These are phyloP conservation scores for Enteromius viviparus DNA, from an alignment of 2,797 vertebrate species.

Conservation along the genomic window DNA sequence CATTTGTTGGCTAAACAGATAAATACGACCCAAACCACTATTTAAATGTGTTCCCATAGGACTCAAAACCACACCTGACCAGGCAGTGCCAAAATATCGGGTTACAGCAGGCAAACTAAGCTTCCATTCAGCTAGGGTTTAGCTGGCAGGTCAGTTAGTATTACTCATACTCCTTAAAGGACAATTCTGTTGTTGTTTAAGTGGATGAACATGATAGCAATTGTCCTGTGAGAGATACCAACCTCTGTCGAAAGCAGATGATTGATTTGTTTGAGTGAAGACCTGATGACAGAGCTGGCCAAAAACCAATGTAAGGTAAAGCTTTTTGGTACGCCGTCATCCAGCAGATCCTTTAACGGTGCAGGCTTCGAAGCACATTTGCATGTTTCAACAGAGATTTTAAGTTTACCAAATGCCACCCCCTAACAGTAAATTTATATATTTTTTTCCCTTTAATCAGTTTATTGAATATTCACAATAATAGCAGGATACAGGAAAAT, in stretches of 20 bases:
- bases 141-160: slow-evolving; percentile 15
- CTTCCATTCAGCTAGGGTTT: slow-evolving; percentile 23
- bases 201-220: slow-evolving; percentile 1
- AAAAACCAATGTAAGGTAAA: background rate
- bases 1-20: slow-evolving; percentile 40
- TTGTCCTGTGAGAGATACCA: slow-evolving; percentile 14
- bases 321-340: background rate
- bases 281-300: background rate
- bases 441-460: background rate
- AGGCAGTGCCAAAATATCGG: background rate
- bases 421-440: background rate
- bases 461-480: too few relatives aligned
- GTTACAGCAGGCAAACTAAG: slow-evolving; percentile 23
- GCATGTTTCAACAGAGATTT: background rate
- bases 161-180: slow-evolving; percentile 10
- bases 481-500: too few relatives aligned
- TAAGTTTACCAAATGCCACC: background rate
- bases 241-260: slow-evolving; percentile 2
- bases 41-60: slow-evolving; percentile 23
- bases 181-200: slow-evolving; percentile 24
- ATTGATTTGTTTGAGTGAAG: slow-evolving; percentile 11
- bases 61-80: slow-evolving; percentile 23
- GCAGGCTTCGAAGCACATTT: background rate
- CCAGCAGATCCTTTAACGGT: background rate
- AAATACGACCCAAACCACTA: slow-evolving; percentile 16